Base-by-base conservation (phyloP, 2,797 vertebrate species). In the Gouania willdenowi region DNA sequence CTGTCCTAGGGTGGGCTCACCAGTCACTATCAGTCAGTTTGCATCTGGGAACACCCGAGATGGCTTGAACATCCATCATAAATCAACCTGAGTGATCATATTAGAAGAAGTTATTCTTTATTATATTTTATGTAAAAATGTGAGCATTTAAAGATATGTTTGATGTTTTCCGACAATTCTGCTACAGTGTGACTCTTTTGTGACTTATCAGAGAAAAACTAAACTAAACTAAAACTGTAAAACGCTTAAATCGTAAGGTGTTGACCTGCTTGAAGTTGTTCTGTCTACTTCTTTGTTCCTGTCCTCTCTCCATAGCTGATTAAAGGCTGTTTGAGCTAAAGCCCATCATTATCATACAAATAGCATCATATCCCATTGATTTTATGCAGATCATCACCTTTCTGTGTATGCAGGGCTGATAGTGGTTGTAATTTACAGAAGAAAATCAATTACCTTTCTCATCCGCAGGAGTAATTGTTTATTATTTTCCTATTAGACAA, bases 401-500 rank as follows among this genome's bases (percentile, higher is more conserved):
- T 93, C 90, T 93, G 89, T 94, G 92, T 92, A 88, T 84, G 89
- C 89, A 89, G 91, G 89, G 88, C 75, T 85, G 85, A 84, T 82
- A 77, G 81, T 61, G 76, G 71, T 80, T 90, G 90, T 91, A 91
- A 92, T 94, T 91, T 94, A 86, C 84, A 95, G 83, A 88, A 95
- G 85, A 95, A 96, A 97, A 92, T 92, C 92, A 93, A 98, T 95
- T 93, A 94, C 92, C 91, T 89, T 87, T 81, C 85, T 87, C 82
- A 77, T 90, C 89, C 91, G 75, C 84, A 79, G 81, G 88, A 90
- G 93, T 97, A 96, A 98, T 98, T 98, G 93, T 97, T 97, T 98
- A 96, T 98, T 98, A 97, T 96, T 97, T 95, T 97, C 91, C 91
- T 95, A 93, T 97, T 95, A 97, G 90, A 91, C 90, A 93, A 94